Evolutionary conservation across 2,113 vertebrate species (phyloP).

Genomic region (Hippoglossus stenolepis): DNA sequence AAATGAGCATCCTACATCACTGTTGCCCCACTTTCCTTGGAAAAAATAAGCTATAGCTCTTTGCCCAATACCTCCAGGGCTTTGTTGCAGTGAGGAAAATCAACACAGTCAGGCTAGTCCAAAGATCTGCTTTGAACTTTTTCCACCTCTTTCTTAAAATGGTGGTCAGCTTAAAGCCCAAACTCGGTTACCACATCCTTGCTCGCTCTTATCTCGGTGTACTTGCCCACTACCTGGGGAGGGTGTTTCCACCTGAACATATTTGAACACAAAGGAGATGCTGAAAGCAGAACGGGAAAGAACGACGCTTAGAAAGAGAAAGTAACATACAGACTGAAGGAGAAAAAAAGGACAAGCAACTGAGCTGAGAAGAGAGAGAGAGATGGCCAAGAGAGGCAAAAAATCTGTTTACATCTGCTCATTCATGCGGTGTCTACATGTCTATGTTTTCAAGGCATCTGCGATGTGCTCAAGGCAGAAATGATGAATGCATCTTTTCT

Average conservation of each 20-base stretch:
- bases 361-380: background rate
- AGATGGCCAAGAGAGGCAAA: background rate
- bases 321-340: background rate
- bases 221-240: slow-evolving; percentile 15
- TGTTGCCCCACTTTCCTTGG: background rate
- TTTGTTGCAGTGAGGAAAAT: slow-evolving; percentile 16
- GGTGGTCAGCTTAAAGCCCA: slow-evolving; percentile 35
- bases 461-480: slow-evolving; percentile 23
- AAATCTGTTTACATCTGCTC: slow-evolving; percentile 56
- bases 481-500: slow-evolving; percentile 52
- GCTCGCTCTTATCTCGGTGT: slow-evolving; percentile 14
- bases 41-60: background rate
- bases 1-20: slow-evolving; percentile 41
- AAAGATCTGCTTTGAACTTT: slow-evolving; percentile 22
- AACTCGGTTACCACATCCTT: slow-evolving; percentile 6
- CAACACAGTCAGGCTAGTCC: background rate
- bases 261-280: slow-evolving; percentile 1
- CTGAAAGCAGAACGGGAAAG: background rate
- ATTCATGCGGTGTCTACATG: slow-evolving; percentile 45
- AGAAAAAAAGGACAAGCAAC: background rate
- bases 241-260: slow-evolving; percentile 27
- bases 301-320: slow-evolving; percentile 1
- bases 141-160: slow-evolving; percentile 8
- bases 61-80: background rate
- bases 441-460: slow-evolving; percentile 36